Evolutionary conservation across 2,888 invertebrate species (phyloP), one percentile per base, ranked within the genome.

Genomic region (Thyatira batis): DNA sequence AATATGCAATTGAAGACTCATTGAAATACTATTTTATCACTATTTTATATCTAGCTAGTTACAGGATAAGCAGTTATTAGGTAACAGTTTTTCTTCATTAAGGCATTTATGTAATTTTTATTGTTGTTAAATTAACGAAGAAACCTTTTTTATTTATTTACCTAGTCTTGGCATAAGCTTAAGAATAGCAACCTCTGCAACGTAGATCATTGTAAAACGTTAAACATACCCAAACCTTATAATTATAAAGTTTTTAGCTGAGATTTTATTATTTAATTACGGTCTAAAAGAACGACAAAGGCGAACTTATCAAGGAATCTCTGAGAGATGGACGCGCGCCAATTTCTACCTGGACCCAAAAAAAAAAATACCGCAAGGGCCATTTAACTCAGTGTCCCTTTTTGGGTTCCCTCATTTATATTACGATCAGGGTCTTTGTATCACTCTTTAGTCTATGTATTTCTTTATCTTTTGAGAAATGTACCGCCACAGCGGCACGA

Each of bases 321-420:
- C 63, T 64, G 59, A 66, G 57, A 53, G 63, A 1, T 17, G 39
- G 71, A 73, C 77, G 67, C 80, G 78, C 78, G 82, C 76, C 81
- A 72, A 65, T 73, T 68, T 76, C 74, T 87, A 88, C 80, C 79
- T 80, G 82, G 49, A 44, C 39, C 46, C 53, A 69, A 64, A 69
- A 80, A 72, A 82, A 78, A 81, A 76, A 68, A 69, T 69, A 71
- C 79, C 76, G 60, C 78, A 75, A 69, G 58, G 65, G 56, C 69
- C 73, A 78, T 82, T 82, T 77, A 71, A 74, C 73, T 74, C 67
- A 39, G 64, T 74, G 78, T 76, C 80, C 80, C 75, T 73, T 78
- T 79, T 77, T 69, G 67, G 39, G 78, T 74, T 55, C 71, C 73
- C 71, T 76, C 85, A 84, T 88, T 86, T 88, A 82, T 88, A 82